Percentiles rank a stretch among this genome's conserved stretches.
These are phyloP conservation scores for Ammodytes marinus DNA, from an alignment of 2,113 vertebrate species.

Conservation along the genomic window DNA sequence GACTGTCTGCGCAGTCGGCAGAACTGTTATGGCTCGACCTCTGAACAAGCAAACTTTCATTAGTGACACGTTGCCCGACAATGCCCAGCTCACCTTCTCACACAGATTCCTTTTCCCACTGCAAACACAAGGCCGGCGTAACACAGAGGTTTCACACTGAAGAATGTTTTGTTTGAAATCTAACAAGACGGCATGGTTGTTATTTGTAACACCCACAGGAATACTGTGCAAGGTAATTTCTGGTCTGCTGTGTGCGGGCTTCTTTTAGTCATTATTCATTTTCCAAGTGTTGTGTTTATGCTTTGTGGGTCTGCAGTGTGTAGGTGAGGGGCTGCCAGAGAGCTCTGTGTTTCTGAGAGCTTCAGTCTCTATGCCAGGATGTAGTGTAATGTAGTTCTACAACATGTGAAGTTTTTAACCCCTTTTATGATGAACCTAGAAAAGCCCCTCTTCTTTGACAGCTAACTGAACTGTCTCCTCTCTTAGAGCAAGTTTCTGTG, in stretches of 20 bases:
- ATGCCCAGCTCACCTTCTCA: constrained; percentile 36
- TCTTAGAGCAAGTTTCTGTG: neutral
- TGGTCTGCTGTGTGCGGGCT: constrained; percentile 55
- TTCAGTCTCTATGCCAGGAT: neutral
- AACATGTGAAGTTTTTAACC: constrained; percentile 20
- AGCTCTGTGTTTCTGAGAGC: constrained; percentile 18
- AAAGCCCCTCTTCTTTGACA: constrained; percentile 33
- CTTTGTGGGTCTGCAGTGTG: constrained; percentile 49
- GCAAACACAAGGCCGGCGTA: neutral
- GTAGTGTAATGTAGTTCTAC: neutral
- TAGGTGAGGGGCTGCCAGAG: constrained; percentile 44
- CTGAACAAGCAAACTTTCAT: constrained; percentile 56
- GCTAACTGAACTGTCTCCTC: constrained; percentile 30
- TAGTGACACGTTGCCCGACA: constrained; percentile 27
- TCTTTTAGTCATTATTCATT: constrained; percentile 70
- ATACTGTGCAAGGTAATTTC: constrained; percentile 20
- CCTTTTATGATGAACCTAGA: constrained; percentile 39
- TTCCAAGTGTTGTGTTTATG: constrained; percentile 69
- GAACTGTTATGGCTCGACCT: constrained; percentile 30
- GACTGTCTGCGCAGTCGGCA: constrained; percentile 24
- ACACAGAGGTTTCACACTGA: constrained; percentile 22
- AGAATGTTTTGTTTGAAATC: constrained; percentile 36
- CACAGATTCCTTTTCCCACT: constrained; percentile 15
- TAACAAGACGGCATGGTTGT: constrained; percentile 18
- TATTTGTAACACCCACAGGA: constrained; percentile 43